These are phyloP conservation scores for Hirtodrosophila trivittata DNA, from an alignment of 2,888 invertebrate genomes.

Conservation along the genomic window DNA sequence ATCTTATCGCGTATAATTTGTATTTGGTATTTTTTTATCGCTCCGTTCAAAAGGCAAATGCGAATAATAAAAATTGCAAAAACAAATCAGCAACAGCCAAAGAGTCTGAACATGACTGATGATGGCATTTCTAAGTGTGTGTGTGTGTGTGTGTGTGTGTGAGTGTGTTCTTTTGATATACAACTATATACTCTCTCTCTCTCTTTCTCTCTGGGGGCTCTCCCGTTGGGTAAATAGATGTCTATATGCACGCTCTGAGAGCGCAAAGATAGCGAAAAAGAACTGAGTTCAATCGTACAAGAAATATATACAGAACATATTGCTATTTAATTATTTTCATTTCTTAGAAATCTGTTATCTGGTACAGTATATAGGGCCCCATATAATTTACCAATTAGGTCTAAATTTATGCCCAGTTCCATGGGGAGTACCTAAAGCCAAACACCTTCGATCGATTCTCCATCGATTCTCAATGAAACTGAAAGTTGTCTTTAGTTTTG, in stretches of 20 bases:
- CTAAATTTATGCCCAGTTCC: background rate
- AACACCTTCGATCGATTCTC: too few species aligned
- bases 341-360: slow-evolving; percentile 80
- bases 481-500: too few species aligned
- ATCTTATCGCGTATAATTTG: slow-evolving; percentile 69
- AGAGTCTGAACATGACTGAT: slow-evolving; percentile 62
- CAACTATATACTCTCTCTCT: slow-evolving; percentile 1
- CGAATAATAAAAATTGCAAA: slow-evolving; percentile 52
- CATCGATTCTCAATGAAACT: too few species aligned
- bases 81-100: slow-evolving; percentile 48
- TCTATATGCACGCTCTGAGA: slow-evolving; percentile 1
- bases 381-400: slow-evolving; percentile 33
- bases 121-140: slow-evolving; percentile 31
- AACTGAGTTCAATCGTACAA: slow-evolving; percentile 23
- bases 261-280: slow-evolving; percentile 50
- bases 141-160: slow-evolving; percentile 16
- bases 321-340: slow-evolving; percentile 68
- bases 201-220: background rate
- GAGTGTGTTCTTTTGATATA: background rate
- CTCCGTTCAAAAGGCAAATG: slow-evolving; percentile 62
- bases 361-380: slow-evolving; percentile 21
- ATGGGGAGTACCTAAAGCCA: background rate
- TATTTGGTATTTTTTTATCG: slow-evolving; percentile 67
- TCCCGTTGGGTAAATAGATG: too few species aligned
- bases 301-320: slow-evolving; percentile 60